Percentiles rank a stretch among this genome's conserved stretches.
These are phyloP conservation scores for Chirona hameri DNA, from an alignment of 2,888 invertebrate species.

Conservation along the genomic window DNA sequence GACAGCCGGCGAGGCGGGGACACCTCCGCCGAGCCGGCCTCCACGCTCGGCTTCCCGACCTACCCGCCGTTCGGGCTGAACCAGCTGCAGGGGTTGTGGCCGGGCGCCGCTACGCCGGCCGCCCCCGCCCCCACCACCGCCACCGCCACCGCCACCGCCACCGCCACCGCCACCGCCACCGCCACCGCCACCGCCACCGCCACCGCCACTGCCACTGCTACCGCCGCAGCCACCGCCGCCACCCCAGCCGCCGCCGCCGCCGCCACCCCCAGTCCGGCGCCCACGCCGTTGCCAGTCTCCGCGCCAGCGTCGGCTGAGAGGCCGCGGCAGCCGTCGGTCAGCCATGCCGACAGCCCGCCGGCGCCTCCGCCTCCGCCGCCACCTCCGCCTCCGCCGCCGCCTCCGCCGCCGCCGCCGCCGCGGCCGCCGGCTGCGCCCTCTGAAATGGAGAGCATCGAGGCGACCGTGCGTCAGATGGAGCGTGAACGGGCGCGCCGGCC, in stretches of 20 bases:
- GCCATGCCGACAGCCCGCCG: neutral
- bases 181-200: neutral
- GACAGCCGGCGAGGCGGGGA: neutral
- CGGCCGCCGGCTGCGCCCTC: constrained; percentile 45
- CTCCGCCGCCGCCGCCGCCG: constrained; percentile 44
- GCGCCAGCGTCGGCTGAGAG: no score
- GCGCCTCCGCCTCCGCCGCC: neutral
- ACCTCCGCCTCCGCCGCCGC: constrained; percentile 32
- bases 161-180: neutral
- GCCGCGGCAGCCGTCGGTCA: no score
- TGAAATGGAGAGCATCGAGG: constrained; percentile 23
- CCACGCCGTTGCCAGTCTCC: no score
- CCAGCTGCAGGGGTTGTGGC: neutral
- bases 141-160: neutral
- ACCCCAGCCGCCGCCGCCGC: no score
- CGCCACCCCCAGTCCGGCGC: no score
- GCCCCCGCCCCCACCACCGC: neutral
- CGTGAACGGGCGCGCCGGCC: constrained; percentile 62
- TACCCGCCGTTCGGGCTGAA: neutral
- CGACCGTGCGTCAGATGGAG: constrained; percentile 32
- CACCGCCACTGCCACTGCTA: neutral
- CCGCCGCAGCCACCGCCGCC: no score
- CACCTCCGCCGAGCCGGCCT: neutral
- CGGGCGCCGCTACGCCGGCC: neutral
- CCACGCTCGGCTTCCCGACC: neutral